Conservation (phyloP, 2,113 vertebrate genomes). For the Siniperca chuatsi region DNA sequence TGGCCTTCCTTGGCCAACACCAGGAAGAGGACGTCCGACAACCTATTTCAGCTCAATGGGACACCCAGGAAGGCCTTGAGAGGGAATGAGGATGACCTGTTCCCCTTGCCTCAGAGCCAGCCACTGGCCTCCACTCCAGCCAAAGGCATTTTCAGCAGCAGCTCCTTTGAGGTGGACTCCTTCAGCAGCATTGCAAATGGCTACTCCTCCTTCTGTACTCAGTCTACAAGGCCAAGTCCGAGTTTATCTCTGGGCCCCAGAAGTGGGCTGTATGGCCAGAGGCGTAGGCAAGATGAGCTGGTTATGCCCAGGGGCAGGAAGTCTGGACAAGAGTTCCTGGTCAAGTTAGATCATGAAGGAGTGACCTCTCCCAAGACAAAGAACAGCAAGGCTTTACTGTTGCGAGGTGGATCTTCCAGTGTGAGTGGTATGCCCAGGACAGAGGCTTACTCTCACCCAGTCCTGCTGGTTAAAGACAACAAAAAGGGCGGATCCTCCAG, state of each 20-base stretch:
- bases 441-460: slow-evolving; percentile 87
- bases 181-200: slow-evolving; percentile 96
- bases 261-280: slow-evolving; percentile 85
- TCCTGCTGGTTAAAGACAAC: slow-evolving; percentile 90
- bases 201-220: slow-evolving; percentile 89
- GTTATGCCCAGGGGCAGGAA: slow-evolving; percentile 82
- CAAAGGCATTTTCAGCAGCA: slow-evolving; percentile 91
- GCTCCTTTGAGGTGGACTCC: slow-evolving; percentile 93
- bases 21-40: slow-evolving; percentile 87
- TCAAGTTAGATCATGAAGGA: slow-evolving; percentile 98
- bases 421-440: slow-evolving; percentile 81
- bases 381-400: slow-evolving; percentile 91
- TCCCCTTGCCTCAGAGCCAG: slow-evolving; percentile 77
- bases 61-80: slow-evolving; percentile 85
- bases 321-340: slow-evolving; percentile 88
- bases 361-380: slow-evolving; percentile 98
- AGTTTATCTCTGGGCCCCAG: slow-evolving; percentile 83
- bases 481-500: slow-evolving; percentile 87
- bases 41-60: slow-evolving; percentile 92
- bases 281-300: slow-evolving; percentile 85
- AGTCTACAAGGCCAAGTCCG: slow-evolving; percentile 80
- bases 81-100: slow-evolving; percentile 85
- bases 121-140: slow-evolving; percentile 76
- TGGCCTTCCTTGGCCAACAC: slow-evolving; percentile 88
- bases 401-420: slow-evolving; percentile 79